Evolutionary conservation across 2,888 invertebrate species (phyloP), one percentile per base, ranked within the genome.

Genomic region (Aporophyla lueneburgensis): DNA sequence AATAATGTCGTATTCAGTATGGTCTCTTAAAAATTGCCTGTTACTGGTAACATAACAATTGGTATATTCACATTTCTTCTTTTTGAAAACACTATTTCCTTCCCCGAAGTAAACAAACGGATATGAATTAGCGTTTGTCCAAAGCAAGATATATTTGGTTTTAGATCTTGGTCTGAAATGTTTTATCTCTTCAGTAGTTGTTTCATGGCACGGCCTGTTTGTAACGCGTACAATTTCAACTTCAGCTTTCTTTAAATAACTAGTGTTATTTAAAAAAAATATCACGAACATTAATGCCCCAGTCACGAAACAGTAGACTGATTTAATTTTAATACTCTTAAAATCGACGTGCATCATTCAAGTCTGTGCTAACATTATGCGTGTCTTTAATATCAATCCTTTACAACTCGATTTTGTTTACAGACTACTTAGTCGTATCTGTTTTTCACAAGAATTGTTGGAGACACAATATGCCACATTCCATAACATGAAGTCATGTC

Each of bases 11-110:
- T 93, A 95, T 68, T 92, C 89, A 2, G 90, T 90, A 56, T 90
- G 91, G 66, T 91, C 89, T 33, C 87, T 87, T 24, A 93, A 87
- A 69, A 87, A 87, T 33, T 87, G 82, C 53, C 91, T 87, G 54
- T 94, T 89, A 19, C 87, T 89, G 2, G 95, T 95, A 7, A 95
- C 92, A 71, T 92, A 93, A 80, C 95, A 96, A 81, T 96, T 95
- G 1, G 71, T 89, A 84, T 89, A 93, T 70, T 88, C 71, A 80
- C 95, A 96, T 4, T 88, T 91, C 84, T 90, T 93, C 3, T 90
- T 86, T 33, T 87, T 75, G 76, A 96, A 95, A 6, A 91, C 76
- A 46, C 83, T 78, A 66, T 89, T 91, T 14, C 95, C 95, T 62
- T 92, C 89, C 2, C 89, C 92, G 12, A 95, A 91, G 76, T 93